phyloP scores from a whole-genome alignment of 2,113 vertebrate genomes.

The Chiloscyllium plagiosum region DNA sequence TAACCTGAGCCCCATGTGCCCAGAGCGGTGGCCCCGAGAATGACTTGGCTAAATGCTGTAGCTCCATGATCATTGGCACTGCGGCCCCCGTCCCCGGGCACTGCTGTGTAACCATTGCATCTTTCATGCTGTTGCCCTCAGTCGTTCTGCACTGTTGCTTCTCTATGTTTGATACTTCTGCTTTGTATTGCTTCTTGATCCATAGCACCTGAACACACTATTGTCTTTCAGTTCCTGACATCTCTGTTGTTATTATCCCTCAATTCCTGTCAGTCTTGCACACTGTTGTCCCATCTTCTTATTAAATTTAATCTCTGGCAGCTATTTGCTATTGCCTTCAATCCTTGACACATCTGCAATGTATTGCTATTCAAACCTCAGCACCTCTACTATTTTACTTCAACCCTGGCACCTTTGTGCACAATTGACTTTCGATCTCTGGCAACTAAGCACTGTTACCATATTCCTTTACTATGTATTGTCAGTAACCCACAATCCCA shows the following conservation, averaged over 20 bases:
- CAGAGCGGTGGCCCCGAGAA: not conserved
- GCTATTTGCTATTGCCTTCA: not conserved
- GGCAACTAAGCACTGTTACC: not conserved
- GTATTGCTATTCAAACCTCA: too few species aligned
- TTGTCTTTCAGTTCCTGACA: not conserved
- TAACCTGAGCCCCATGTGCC: constrained; percentile 6
- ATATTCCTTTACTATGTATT: not conserved
- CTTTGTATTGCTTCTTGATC: too few species aligned
- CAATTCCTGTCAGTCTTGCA: not conserved
- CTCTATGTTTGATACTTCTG: not conserved
- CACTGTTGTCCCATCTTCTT: not conserved
- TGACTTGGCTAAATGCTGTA: not conserved
- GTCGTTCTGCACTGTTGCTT: not conserved
- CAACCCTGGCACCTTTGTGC: not conserved
- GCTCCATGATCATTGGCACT: too few species aligned
- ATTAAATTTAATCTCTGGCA: not conserved
- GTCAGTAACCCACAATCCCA: not conserved
- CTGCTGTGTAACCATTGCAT: not conserved
- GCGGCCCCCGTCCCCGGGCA: too few species aligned
- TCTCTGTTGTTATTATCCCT: not conserved
- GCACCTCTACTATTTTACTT: too few species aligned
- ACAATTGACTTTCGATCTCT: not conserved
- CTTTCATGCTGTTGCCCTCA: too few species aligned
- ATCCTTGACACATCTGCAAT: not conserved
- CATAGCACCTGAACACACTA: not conserved